A percentile compares a stretch with the other conserved stretches of the same genome.
These are phyloP conservation scores for Rafetus swinhoei DNA, from an alignment of 2,113 vertebrate species.

Conservation along the genomic window DNA sequence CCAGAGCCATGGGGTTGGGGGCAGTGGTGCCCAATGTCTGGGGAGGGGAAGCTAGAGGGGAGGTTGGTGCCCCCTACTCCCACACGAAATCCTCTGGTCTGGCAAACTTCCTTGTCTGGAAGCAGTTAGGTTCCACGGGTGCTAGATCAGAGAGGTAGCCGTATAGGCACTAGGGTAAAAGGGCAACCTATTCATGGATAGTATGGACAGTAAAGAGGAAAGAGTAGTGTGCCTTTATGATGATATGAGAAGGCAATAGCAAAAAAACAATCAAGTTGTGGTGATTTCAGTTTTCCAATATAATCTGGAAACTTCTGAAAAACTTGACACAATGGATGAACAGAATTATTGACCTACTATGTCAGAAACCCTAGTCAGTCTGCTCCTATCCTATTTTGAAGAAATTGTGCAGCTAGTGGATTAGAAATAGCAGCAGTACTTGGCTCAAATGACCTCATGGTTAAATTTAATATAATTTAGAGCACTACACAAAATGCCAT, in stretches of 20 bases:
- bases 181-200: not conserved
- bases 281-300: constrained; percentile 73
- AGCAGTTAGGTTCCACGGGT: not conserved
- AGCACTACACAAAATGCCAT: constrained; percentile 69
- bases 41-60: too few species aligned
- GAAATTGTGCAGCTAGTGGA: constrained; percentile 79
- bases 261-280: constrained; percentile 54
- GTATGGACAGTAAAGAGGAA: constrained; percentile 26
- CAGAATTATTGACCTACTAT: constrained; percentile 79
- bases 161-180: not conserved
- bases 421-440: constrained; percentile 78
- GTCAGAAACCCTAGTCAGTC: constrained; percentile 79
- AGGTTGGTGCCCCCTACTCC: too few species aligned
- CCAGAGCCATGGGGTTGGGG: too few species aligned
- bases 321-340: constrained; percentile 68
- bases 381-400: constrained; percentile 75
- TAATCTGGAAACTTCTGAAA: constrained; percentile 71
- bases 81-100: too few species aligned
- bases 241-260: constrained; percentile 40
- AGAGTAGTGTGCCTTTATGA: constrained; percentile 30
- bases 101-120: too few species aligned
- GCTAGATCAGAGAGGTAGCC: not conserved
- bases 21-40: too few species aligned
- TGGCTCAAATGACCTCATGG: constrained; percentile 76
- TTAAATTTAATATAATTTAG: constrained; percentile 77